Conservation (phyloP, 2,797 vertebrate species). For the Lepilemur septentrionalis region DNA sequence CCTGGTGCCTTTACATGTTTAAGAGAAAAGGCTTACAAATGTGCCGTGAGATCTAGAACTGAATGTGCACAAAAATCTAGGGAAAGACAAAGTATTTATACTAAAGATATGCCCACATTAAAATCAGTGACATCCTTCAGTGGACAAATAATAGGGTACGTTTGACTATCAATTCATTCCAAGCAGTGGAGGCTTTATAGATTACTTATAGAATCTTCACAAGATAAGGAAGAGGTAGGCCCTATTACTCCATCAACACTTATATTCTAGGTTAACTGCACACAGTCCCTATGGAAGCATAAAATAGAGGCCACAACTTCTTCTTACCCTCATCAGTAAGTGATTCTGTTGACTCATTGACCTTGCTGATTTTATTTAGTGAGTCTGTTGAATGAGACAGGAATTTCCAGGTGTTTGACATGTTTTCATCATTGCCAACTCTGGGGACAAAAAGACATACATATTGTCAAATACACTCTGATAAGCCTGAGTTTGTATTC, state of each 20-base stretch:
- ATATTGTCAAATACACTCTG: neutral
- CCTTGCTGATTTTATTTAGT: conserved; percentile 94
- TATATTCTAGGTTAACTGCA: neutral
- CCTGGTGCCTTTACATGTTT: too few species aligned
- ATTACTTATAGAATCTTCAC: neutral
- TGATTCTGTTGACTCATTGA: conserved; percentile 96
- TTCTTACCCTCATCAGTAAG: conserved; percentile 95
- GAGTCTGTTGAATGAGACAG: conserved; percentile 98
- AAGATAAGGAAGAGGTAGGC: too few species aligned
- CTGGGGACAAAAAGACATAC: conserved; percentile 80
- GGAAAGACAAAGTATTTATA: neutral
- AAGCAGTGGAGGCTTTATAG: neutral
- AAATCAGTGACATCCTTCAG: neutral
- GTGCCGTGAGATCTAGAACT: neutral
- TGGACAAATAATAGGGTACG: neutral
- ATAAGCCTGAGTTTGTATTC: neutral
- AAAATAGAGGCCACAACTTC: neutral
- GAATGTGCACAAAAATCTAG: neutral
- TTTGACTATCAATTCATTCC: neutral
- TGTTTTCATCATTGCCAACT: conserved; percentile 93
- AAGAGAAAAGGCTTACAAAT: neutral
- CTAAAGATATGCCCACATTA: neutral
- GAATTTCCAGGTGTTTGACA: conserved; percentile 91
- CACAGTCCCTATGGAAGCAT: neutral
- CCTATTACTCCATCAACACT: too few species aligned